A percentile compares a stretch with the other conserved stretches of the same genome.
These are phyloP conservation scores for Reticulitermes lucifugus DNA, from an alignment of 2,888 invertebrate species.

Conservation along the genomic window DNA sequence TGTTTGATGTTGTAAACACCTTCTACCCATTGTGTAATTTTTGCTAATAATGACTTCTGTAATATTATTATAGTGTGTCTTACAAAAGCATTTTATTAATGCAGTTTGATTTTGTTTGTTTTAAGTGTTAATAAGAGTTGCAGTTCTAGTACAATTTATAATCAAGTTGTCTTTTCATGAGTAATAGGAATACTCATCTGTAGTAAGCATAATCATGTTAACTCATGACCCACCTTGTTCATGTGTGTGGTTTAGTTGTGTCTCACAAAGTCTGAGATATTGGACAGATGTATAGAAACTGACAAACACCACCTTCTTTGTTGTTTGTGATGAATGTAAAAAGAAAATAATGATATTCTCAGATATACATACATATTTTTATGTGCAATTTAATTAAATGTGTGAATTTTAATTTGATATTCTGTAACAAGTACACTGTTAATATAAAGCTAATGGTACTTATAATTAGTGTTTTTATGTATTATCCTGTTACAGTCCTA, in stretches of 20 bases:
- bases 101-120: not conserved
- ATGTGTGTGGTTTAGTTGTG: not conserved
- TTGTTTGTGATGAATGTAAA: slow-evolving; percentile 11
- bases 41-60: not conserved
- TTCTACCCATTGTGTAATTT: not conserved
- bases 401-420: slow-evolving; percentile 16
- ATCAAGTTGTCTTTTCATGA: not conserved
- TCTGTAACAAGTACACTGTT: slow-evolving; percentile 18
- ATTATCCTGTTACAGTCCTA: not conserved
- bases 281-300: not conserved
- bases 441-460: slow-evolving; percentile 24
- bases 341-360: not conserved
- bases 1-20: not conserved
- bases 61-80: not conserved
- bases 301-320: not conserved
- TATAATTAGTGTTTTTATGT: not conserved
- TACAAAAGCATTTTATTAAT: not conserved
- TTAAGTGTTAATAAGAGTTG: not conserved
- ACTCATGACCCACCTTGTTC: not conserved
- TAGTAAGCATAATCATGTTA: not conserved
- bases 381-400: slow-evolving; percentile 8
- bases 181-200: too few relatives aligned
- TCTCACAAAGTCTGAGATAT: not conserved
- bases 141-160: not conserved
- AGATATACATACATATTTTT: slow-evolving; percentile 5